Evolutionary conservation across 2,797 vertebrate species (phyloP).

Genomic region (Sandelia bainsii): DNA sequence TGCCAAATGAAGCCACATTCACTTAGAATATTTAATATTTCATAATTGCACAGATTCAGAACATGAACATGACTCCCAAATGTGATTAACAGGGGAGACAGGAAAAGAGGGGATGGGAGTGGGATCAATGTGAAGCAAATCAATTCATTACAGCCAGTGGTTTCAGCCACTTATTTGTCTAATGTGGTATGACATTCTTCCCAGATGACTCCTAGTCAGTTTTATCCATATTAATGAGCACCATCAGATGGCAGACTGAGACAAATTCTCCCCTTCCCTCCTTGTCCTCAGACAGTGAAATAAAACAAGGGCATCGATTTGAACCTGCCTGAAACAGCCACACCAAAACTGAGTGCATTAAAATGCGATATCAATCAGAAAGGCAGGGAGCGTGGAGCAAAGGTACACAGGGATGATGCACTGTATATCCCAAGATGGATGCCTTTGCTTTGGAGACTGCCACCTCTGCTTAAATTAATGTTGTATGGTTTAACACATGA

Average conservation of each 20-base stretch:
- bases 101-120: not conserved
- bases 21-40: conserved; percentile 48
- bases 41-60: conserved; percentile 51
- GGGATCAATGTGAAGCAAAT: conserved; percentile 72
- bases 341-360: conserved; percentile 36
- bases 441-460: conserved; percentile 5
- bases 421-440: conserved; percentile 33
- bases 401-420: conserved; percentile 6
- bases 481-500: not conserved
- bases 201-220: conserved; percentile 74
- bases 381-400: not conserved
- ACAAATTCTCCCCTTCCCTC: conserved; percentile 51
- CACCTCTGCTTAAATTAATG: not conserved
- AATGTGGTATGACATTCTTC: conserved; percentile 80
- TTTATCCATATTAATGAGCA: conserved; percentile 80
- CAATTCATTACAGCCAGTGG: conserved; percentile 73
- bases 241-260: conserved; percentile 64
- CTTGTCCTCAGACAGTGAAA: conserved; percentile 50
- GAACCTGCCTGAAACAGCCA: conserved; percentile 31
- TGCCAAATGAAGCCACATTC: conserved; percentile 10
- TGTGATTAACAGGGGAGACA: conserved; percentile 61
- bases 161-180: conserved; percentile 81
- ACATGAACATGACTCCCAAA: conserved; percentile 66
- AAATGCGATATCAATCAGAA: conserved; percentile 43
- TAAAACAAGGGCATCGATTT: conserved; percentile 63